Base-by-base conservation (phyloP, 2,888 invertebrate species). In the Sarcophaga caerulescens region DNA sequence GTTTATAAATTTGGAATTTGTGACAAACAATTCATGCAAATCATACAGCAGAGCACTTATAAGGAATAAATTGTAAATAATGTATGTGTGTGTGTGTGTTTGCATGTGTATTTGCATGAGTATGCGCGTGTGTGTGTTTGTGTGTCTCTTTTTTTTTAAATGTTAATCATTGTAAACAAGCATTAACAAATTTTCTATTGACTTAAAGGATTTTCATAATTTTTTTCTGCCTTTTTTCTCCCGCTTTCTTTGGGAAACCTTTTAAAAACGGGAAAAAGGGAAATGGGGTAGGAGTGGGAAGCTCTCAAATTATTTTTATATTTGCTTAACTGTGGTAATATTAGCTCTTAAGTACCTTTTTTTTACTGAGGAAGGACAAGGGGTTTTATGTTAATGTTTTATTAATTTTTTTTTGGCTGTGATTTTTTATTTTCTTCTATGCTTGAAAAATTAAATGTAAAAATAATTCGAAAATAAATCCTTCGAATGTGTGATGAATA, bases 161-260 rank as follows among this genome's bases (percentile, higher is more conserved):
- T 52, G 17, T 35, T 25, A 35, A 66, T 66, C 10, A 10, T 17
- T 35, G 35, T 66, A n/a, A 8, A 19, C n/a, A 59, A n/a, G 8
- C 71, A 60, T 71, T 19, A 71, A 71, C 71, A 60, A 71, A 71
- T 71, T 60, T 71, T 12, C 12, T 71, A 60, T 71, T 60, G 44
- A 71, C 71, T 71, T 71, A 71, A 71, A 60, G 44, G 60, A 71
- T 71, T 71, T 71, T 57, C 52, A 52, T 52, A 52, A 52, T 52
- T 52, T 52, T 52, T 4, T 52, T 52, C 52, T 25, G 0, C 25
- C 3, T 5, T 25, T 25, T 25, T 25, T 0, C 25, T 0, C 25
- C 4, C 0, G 4, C 25, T 52, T 52, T 52, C 52, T 12, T 17
- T 12, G 12, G 3, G 5, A 17, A 52, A 14, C 52, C 52, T 52